Evolutionary conservation across 2,113 vertebrate species (phyloP).

Genomic region (Protobothrops flavoviridis): DNA sequence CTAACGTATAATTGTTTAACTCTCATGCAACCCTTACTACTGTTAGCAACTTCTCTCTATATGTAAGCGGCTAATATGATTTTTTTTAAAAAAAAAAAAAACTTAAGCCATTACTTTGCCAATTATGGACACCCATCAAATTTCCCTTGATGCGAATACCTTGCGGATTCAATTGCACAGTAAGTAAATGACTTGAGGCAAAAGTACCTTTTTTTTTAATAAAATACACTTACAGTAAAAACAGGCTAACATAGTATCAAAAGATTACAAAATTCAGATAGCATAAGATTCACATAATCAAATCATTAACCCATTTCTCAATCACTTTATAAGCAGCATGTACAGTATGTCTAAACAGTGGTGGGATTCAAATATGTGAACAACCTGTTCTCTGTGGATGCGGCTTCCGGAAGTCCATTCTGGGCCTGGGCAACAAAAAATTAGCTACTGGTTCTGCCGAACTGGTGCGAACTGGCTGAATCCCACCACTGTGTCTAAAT

Average conservation of each 20-base stretch:
- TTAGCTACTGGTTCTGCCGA: too few relatives aligned
- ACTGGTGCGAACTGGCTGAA: too few relatives aligned
- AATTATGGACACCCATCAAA: neutral
- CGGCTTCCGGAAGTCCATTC: too few relatives aligned
- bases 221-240: neutral
- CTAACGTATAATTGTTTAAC: neutral
- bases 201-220: neutral
- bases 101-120: neutral
- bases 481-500: neutral
- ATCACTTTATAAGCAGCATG: neutral
- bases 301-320: neutral
- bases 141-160: neutral
- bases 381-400: too few relatives aligned
- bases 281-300: neutral
- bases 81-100: neutral
- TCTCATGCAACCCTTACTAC: neutral
- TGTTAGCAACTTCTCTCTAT: neutral
- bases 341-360: neutral
- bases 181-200: neutral
- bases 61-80: neutral
- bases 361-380: too few relatives aligned
- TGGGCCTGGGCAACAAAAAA: too few relatives aligned
- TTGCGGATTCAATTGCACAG: neutral
- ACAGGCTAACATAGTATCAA: neutral
- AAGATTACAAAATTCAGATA: neutral